Evolutionary conservation across 2,888 invertebrate species (phyloP).

Genomic region (Busseola fusca): DNA sequence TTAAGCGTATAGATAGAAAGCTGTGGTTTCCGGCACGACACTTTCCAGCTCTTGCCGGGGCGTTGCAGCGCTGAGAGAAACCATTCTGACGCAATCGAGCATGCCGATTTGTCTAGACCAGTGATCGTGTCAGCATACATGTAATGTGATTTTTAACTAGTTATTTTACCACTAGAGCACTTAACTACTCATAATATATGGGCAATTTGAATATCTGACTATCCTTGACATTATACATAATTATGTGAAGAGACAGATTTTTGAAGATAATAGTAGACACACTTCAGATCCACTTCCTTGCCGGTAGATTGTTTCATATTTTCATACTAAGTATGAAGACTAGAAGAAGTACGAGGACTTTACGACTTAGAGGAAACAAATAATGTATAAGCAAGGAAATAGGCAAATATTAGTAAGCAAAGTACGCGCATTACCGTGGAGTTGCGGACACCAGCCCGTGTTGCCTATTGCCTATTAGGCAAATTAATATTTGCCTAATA

Average conservation of each 20-base stretch:
- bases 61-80: conserved; percentile 66
- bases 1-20: conserved; percentile 76
- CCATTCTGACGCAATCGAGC: conserved; percentile 73
- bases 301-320: background rate
- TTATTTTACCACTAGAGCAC: background rate
- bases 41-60: conserved; percentile 72
- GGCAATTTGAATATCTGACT: background rate
- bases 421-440: too few species aligned
- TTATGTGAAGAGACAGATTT: background rate
- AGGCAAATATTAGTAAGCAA: background rate
- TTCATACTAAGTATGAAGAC: background rate
- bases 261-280: background rate
- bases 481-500: too few species aligned
- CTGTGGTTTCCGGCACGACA: conserved; percentile 76
- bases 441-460: too few species aligned
- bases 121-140: conserved; percentile 43
- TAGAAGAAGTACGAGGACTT: background rate
- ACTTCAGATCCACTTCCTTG: background rate
- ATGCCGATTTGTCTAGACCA: conserved; percentile 64
- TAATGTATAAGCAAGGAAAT: background rate
- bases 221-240: background rate
- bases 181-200: background rate
- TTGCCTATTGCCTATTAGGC: too few species aligned
- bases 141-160: conserved; percentile 12
- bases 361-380: background rate